Conservation (phyloP, 64 coral and sea anemone species). For the Pocillopora damicornis region DNA sequence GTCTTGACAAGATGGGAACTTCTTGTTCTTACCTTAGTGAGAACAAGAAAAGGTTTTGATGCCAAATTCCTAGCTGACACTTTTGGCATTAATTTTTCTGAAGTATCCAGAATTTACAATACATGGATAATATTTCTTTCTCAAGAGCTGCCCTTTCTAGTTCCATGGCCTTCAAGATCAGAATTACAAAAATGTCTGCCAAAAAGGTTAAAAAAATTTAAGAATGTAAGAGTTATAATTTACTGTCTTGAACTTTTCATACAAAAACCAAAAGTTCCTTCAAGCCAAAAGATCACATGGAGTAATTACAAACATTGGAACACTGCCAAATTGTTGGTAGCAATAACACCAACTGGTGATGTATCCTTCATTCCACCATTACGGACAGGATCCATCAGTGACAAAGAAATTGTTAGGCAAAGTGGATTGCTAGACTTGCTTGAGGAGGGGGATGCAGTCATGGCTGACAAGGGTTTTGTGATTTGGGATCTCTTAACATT, state of each 20-base stretch:
- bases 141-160: slow-evolving; percentile 23
- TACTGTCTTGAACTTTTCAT: slow-evolving; percentile 25
- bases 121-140: slow-evolving; percentile 30
- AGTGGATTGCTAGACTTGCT: too few relatives aligned
- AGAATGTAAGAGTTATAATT: slow-evolving; percentile 27
- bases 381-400: slow-evolving; percentile 58
- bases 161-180: slow-evolving; percentile 38
- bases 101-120: slow-evolving; percentile 43
- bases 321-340: slow-evolving; percentile 30
- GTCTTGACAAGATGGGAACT: slow-evolving; percentile 35
- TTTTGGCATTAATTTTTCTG: slow-evolving; percentile 29
- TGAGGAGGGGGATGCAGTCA: too few relatives aligned
- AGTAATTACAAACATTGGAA: slow-evolving; percentile 46
- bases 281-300: slow-evolving; percentile 41
- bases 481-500: too few relatives aligned
- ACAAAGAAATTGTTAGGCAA: too few relatives aligned
- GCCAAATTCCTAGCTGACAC: slow-evolving; percentile 55
- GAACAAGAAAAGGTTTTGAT: slow-evolving; percentile 53
- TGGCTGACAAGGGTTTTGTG: too few relatives aligned
- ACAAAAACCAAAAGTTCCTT: slow-evolving; percentile 32
- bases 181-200: slow-evolving; percentile 28
- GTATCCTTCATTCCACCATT: slow-evolving; percentile 69
- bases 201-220: slow-evolving; percentile 20
- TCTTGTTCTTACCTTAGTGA: slow-evolving; percentile 60
- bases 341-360: slow-evolving; percentile 53